phyloP scores from a whole-genome alignment of 1,140 invertebrate genomes.

The Drosophila varians region DNA sequence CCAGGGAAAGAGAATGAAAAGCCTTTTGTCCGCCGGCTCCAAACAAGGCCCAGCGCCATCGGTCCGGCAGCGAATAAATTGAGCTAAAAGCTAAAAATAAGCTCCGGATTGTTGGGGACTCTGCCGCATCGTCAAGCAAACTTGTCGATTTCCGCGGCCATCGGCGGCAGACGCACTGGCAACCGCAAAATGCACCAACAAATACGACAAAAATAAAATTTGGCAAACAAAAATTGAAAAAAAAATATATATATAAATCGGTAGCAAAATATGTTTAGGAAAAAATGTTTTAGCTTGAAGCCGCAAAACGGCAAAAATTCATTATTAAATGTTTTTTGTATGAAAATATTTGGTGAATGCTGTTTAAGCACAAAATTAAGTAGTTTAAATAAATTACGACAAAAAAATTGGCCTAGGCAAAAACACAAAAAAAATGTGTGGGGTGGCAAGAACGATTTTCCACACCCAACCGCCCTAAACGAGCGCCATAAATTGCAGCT shows the following conservation, averaged over 20 bases:
- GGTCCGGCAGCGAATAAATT: conserved; percentile 32
- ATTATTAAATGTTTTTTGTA: conserved; percentile 60
- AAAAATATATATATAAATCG: too few species aligned
- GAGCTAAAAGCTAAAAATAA: conserved; percentile 65
- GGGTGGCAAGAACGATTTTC: conserved; percentile 42
- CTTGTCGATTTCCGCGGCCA: conserved; percentile 55
- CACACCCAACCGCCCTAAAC: conserved; percentile 21
- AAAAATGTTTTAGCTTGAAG: not conserved
- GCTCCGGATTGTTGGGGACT: conserved; percentile 30
- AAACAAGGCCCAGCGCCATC: not conserved
- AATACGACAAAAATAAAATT: conserved; percentile 26
- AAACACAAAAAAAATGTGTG: conserved; percentile 11
- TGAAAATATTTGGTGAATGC: conserved; percentile 57
- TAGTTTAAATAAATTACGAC: conserved; percentile 78
- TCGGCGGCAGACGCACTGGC: conserved; percentile 64
- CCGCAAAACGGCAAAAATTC: conserved; percentile 33
- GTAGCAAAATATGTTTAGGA: conserved; percentile 7
- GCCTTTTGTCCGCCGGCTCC: too few species aligned
- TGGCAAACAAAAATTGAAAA: conserved; percentile 18
- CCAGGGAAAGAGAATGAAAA: too few species aligned
- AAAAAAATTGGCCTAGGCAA: conserved; percentile 32
- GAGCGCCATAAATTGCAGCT: conserved; percentile 53
- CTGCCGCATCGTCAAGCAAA: conserved; percentile 63
- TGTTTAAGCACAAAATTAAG: conserved; percentile 81
- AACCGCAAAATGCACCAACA: conserved; percentile 11